Base-by-base conservation (phyloP, 64 coral and sea anemone species). In the Montipora cactus region DNA sequence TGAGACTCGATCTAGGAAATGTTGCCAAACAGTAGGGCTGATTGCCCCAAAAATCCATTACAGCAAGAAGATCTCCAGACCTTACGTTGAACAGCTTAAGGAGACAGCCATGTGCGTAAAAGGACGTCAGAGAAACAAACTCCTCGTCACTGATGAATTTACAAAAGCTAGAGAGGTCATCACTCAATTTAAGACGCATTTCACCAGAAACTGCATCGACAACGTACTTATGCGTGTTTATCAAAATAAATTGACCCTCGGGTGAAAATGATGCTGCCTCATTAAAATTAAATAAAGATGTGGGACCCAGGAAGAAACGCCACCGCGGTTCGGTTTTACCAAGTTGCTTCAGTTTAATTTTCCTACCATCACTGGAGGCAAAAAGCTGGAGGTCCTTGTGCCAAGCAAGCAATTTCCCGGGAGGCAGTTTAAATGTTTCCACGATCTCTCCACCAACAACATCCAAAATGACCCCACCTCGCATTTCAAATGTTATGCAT, bases 71-170 rank as follows among this genome's bases (percentile, higher is more conserved):
- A 3, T 58, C 8, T 3, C 79, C 79, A 37, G 79, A 81, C 79
- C n/a, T 58, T 50, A 58, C 20, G 53, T 58, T 81, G 7, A 59
- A 81, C 7, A 81, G 19, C 37, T 8, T 49, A 25, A 81, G 22
- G 25, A 5, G 13, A 21, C 7, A 9, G 25, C 50, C 51, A n/a
- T 11, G 8, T 59, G 13, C 4, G 18, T 0, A 0, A 9, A 21
- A 2, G 5, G 1, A 3, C 5, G 7, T 58, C 20, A 12, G 18
- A 8, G 59, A 4, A 12, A 81, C 52, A 59, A 50, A 61, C 48
- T 59, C 51, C 55, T 81, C 53, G 23, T 81, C 53, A 51, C 21
- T 81, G 19, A 81, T 7, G 25, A 81, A 81, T 25, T 81, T 81
- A 61, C 18, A 81, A 25, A 59, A 1, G 21, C 11, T 3, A 11